Evolutionary conservation across 1,140 invertebrate genomes (phyloP).

Genomic region (Oedothorax gibbosus): DNA sequence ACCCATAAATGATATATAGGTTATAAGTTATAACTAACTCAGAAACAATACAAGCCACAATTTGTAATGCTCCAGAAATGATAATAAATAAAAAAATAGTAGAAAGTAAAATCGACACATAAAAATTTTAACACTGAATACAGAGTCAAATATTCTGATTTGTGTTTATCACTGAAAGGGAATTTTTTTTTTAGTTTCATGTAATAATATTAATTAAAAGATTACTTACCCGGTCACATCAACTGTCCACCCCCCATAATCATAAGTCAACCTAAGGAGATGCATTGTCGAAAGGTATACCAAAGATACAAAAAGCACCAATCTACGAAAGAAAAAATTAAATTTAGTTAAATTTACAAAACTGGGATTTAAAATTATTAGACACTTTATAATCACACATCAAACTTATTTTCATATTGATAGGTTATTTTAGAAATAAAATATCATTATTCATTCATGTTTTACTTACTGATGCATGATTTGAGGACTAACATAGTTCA

Average conservation of each 20-base stretch:
- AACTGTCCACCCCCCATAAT: constrained; percentile 87
- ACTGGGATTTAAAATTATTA: background rate
- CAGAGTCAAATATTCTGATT: too few species aligned
- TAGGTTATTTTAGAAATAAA: background rate
- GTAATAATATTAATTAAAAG: background rate
- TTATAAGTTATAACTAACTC: too few species aligned
- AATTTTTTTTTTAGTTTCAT: background rate
- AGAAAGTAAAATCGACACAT: too few species aligned
- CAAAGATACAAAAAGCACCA: constrained; percentile 81
- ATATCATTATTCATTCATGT: constrained; percentile 19
- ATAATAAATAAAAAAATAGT: too few species aligned
- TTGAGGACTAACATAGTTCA: constrained; percentile 74
- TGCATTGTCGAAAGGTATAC: constrained; percentile 87
- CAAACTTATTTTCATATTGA: background rate
- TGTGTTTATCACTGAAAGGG: too few species aligned
- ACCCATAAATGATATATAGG: too few species aligned
- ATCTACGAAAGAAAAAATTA: constrained; percentile 70
- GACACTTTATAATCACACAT: background rate
- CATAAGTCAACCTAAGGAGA: constrained; percentile 86
- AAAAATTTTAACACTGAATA: too few species aligned
- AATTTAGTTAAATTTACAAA: background rate
- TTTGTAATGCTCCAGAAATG: too few species aligned
- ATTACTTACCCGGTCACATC: constrained; percentile 86
- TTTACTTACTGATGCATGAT: constrained; percentile 75
- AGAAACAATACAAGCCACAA: too few species aligned